Percentiles rank a stretch among this genome's conserved stretches.
Evolutionary conservation across 2,797 vertebrate species (phyloP).

Genomic region (Euthynnus affinis): DNA sequence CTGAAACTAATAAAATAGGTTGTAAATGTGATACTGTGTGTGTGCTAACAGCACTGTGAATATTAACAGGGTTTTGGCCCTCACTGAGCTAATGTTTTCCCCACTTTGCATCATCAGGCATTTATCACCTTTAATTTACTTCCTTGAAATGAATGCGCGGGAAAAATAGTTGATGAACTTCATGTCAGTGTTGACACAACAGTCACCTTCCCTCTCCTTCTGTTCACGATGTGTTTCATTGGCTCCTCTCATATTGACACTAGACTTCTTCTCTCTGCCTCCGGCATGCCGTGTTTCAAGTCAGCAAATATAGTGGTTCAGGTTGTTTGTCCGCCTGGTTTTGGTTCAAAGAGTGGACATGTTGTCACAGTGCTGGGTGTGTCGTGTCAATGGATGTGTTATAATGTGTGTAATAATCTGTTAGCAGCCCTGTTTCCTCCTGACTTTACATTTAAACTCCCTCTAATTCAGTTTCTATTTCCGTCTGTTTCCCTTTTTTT

Average conservation of each 20-base stretch:
- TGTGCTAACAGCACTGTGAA: background rate
- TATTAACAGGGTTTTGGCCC: conserved; percentile 14
- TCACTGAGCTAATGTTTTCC: conserved; percentile 12
- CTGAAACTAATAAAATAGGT: conserved; percentile 1
- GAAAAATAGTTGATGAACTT: background rate
- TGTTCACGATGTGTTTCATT: conserved; percentile 9
- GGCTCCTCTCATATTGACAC: conserved; percentile 16
- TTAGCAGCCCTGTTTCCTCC: conserved; percentile 18
- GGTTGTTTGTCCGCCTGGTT: conserved; percentile 6
- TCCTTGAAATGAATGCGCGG: conserved; percentile 9
- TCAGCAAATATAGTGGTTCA: conserved; percentile 26
- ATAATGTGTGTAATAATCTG: conserved; percentile 35
- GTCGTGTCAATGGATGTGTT: conserved; percentile 8
- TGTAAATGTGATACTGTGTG: background rate
- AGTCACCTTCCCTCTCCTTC: background rate
- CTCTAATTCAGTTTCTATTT: conserved; percentile 45
- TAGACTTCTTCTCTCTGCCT: background rate
- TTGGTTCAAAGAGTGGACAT: conserved; percentile 1
- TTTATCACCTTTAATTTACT: conserved; percentile 27
- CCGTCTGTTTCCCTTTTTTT: conserved; percentile 4
- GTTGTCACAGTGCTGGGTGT: background rate
- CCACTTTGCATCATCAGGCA: conserved; percentile 35
- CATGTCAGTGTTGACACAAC: conserved; percentile 14
- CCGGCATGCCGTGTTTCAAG: background rate
- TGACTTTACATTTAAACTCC: conserved; percentile 10